A percentile compares a stretch with the other conserved stretches of the same genome.
These are phyloP conservation scores for Anolis apletophallus DNA, from an alignment of 2,797 vertebrate genomes.

Conservation along the genomic window DNA sequence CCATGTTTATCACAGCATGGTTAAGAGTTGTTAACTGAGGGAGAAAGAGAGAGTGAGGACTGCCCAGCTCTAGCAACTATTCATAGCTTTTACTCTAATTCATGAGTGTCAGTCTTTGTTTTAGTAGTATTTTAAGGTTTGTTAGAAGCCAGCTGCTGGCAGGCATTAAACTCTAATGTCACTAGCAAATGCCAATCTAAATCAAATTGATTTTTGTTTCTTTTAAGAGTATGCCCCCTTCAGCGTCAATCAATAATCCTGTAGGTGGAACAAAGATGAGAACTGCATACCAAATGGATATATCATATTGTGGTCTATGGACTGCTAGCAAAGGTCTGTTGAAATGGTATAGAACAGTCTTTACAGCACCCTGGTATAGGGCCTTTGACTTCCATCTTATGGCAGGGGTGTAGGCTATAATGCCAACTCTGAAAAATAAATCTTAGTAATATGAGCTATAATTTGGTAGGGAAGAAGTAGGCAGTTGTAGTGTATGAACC, in stretches of 20 bases:
- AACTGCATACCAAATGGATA: constrained; percentile 24
- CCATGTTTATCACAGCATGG: background rate
- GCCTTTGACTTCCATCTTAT: background rate
- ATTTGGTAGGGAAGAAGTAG: background rate
- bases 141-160: constrained; percentile 41
- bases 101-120: constrained; percentile 27
- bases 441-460: background rate
- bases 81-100: constrained; percentile 37
- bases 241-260: constrained; percentile 55
- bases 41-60: background rate
- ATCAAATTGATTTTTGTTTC: constrained; percentile 53
- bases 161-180: constrained; percentile 39
- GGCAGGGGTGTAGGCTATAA: background rate
- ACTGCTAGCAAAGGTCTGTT: too few species aligned
- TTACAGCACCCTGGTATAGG: background rate
- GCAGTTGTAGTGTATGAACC: background rate
- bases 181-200: constrained; percentile 49
- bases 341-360: background rate
- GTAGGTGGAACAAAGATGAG: constrained; percentile 56
- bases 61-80: constrained; percentile 4
- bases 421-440: background rate
- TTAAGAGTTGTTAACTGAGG: background rate
- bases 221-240: background rate
- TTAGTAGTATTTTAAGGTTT: constrained; percentile 9
- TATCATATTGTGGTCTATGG: too few species aligned